These are phyloP conservation scores for Cancer borealis DNA, from an alignment of 2,888 invertebrate species.

Conservation along the genomic window DNA sequence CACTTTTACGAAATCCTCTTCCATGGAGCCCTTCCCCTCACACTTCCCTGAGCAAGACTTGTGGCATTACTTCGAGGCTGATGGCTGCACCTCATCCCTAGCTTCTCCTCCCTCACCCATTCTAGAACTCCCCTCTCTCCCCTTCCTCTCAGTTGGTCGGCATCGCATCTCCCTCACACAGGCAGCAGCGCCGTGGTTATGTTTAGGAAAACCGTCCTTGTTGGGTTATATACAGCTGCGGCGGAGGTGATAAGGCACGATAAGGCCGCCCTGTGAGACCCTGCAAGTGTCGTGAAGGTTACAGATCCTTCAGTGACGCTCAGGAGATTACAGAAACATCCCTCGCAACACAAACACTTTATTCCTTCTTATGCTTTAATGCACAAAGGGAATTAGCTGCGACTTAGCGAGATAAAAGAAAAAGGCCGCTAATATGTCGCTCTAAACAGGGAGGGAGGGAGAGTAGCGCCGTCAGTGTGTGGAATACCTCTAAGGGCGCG, in stretches of 20 bases:
- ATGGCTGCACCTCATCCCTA: neutral
- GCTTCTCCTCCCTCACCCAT: neutral
- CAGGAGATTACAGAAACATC: neutral
- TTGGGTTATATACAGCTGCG: neutral
- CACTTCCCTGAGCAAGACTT: neutral
- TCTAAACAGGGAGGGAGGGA: neutral
- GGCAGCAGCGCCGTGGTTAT: no score
- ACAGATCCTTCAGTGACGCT: neutral
- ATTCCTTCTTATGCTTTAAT: neutral
- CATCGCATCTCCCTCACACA: neutral
- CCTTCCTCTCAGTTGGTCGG: neutral
- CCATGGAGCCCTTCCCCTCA: neutral
- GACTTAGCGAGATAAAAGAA: neutral
- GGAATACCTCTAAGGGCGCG: constrained; percentile 13
- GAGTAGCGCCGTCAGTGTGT: neutral
- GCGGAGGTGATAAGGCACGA: neutral
- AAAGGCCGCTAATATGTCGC: neutral
- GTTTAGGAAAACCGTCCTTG: no score
- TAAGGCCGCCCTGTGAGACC: neutral
- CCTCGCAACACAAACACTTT: neutral
- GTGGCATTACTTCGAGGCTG: neutral
- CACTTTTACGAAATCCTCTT: neutral
- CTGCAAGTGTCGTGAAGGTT: neutral
- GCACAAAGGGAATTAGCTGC: neutral
- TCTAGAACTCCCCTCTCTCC: neutral